Evolutionary conservation across 2,113 vertebrate species (phyloP).

Genomic region (Percopsis transmontana): DNA sequence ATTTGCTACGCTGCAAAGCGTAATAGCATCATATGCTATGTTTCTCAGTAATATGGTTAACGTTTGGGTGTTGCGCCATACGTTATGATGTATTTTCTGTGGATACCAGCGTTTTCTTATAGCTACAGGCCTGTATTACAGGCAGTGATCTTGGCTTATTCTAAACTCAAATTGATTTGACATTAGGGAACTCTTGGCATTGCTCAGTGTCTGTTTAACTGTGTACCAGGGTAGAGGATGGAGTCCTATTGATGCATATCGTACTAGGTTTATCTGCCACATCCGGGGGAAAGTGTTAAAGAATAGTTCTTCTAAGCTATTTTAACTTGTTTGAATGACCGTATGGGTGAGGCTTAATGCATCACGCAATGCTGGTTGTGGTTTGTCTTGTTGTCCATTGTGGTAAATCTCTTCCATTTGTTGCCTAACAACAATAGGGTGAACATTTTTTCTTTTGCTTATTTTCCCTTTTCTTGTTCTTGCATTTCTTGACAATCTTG

Average conservation of each 20-base stretch:
- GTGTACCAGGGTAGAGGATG: slow-evolving; percentile 25
- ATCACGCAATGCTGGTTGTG: neutral
- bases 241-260: slow-evolving; percentile 26
- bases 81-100: neutral
- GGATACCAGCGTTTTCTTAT: slow-evolving; percentile 29
- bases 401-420: neutral
- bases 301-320: neutral
- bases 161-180: slow-evolving; percentile 72
- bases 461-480: no score
- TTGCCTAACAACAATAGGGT: neutral
- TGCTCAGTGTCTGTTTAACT: slow-evolving; percentile 42
- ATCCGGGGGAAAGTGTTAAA: slow-evolving; percentile 4
- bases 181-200: slow-evolving; percentile 52
- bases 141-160: slow-evolving; percentile 55
- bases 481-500: no score
- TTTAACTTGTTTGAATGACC: neutral
- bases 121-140: slow-evolving; percentile 38
- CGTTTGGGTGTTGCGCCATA: neutral
- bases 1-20: no score
- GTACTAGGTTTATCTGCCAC: neutral
- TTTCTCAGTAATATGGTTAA: no score
- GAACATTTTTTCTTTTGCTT: no score
- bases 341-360: neutral
- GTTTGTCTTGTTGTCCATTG: neutral
- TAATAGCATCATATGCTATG: no score